These are phyloP conservation scores for Clupea harengus DNA, from an alignment of 2,113 vertebrate genomes.

Conservation along the genomic window DNA sequence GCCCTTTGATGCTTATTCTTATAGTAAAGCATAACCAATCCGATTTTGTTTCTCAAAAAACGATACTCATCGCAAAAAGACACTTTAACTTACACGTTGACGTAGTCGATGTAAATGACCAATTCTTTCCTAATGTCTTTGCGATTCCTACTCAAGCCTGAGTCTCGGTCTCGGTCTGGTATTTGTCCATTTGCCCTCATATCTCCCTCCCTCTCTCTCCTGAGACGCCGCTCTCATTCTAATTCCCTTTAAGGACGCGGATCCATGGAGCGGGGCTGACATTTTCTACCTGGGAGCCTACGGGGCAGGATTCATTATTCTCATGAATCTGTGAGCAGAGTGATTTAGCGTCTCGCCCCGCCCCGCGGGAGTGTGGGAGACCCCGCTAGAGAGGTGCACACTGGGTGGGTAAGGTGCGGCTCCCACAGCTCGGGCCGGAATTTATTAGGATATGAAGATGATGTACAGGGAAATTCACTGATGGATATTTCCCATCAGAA, in stretches of 20 bases:
- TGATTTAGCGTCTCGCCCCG: not conserved
- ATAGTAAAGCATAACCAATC: no score
- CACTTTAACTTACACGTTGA: no score
- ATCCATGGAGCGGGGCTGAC: not conserved
- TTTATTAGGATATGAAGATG: not conserved
- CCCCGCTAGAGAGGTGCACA: not conserved
- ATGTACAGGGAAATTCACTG: not conserved
- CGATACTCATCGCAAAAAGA: no score
- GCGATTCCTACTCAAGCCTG: no score
- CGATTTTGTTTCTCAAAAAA: no score
- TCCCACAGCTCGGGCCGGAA: not conserved
- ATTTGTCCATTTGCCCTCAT: not conserved
- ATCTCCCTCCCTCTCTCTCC: not conserved
- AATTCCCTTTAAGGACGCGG: not conserved
- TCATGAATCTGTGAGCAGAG: not conserved
- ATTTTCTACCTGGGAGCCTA: constrained; percentile 6
- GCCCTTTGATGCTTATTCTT: no score
- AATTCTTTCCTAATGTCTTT: no score
- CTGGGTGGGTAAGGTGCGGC: not conserved
- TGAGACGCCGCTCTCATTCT: not conserved
- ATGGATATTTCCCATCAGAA: not conserved
- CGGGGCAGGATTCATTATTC: not conserved
- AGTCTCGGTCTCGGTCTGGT: not conserved
- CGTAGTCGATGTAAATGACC: no score
- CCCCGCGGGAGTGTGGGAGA: not conserved